Conservation (phyloP, 2,888 invertebrate species). For the Zootermopsis nevadensis region DNA sequence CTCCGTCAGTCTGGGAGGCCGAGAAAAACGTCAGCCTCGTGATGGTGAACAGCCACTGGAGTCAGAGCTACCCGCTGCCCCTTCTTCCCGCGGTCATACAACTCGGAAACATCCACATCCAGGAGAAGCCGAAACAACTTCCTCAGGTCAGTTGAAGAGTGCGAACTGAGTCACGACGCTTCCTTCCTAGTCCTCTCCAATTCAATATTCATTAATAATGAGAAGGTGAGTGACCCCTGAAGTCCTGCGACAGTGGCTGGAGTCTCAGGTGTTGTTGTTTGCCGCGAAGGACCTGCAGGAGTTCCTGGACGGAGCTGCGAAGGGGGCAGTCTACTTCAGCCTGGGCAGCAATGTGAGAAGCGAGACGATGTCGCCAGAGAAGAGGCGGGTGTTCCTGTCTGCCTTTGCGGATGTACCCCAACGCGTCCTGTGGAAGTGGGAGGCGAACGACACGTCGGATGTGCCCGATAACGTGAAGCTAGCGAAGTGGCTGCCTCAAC, state of each 20-base stretch:
- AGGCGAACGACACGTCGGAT: slow-evolving; percentile 60
- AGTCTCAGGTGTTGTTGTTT: too few relatives aligned
- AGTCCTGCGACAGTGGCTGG: too few relatives aligned
- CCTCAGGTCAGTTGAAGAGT: slow-evolving; percentile 50
- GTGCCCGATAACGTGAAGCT: slow-evolving; percentile 64
- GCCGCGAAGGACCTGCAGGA: slow-evolving; percentile 58
- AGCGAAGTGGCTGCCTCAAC: slow-evolving; percentile 63
- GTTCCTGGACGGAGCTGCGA: slow-evolving; percentile 62
- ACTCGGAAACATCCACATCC: slow-evolving; percentile 22
- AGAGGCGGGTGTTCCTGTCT: slow-evolving; percentile 61
- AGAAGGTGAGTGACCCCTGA: too few relatives aligned
- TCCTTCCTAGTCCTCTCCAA: too few relatives aligned
- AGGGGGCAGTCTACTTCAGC: slow-evolving; percentile 66
- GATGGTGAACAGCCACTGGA: slow-evolving; percentile 53
- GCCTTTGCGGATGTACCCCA: slow-evolving; percentile 63
- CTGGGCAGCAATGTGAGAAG: slow-evolving; percentile 65
- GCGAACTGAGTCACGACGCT: too few relatives aligned
- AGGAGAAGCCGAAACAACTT: slow-evolving; percentile 51
- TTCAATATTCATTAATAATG: too few relatives aligned
- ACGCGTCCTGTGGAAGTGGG: slow-evolving; percentile 66
- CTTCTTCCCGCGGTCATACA: slow-evolving; percentile 53
- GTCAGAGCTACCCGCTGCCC: slow-evolving; percentile 48
- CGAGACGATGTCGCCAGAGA: slow-evolving; percentile 62
- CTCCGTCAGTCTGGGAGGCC: slow-evolving; percentile 29
- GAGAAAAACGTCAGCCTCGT: slow-evolving; percentile 53